Evolutionary conservation across 2,797 vertebrate genomes (phyloP).

Genomic region (Urosaurus nigricauda): DNA sequence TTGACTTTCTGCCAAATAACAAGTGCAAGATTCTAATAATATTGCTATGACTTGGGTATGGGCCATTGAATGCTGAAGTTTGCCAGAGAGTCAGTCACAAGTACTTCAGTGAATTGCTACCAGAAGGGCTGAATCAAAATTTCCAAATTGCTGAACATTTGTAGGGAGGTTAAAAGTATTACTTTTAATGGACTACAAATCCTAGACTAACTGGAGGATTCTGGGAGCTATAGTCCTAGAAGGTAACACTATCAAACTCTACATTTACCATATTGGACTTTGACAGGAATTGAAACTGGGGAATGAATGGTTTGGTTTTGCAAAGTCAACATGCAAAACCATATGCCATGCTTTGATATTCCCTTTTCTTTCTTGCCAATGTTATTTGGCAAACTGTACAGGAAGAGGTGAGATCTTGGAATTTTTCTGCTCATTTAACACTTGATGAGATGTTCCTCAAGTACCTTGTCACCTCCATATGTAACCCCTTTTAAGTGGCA

Average conservation of each 20-base stretch:
- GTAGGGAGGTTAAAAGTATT: not conserved
- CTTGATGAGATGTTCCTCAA: slow-evolving; percentile 18
- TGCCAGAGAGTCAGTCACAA: not conserved
- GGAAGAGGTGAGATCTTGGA: not conserved
- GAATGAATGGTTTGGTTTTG: slow-evolving; percentile 1
- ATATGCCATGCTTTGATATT: too few relatives aligned
- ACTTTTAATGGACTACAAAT: too few relatives aligned
- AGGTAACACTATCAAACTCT: too few relatives aligned
- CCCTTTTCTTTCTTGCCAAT: not conserved
- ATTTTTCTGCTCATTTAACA: slow-evolving; percentile 23
- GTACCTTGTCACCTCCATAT: slow-evolving; percentile 10
- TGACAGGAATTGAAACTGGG: slow-evolving; percentile 13
- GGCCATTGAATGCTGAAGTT: not conserved
- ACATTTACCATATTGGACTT: not conserved
- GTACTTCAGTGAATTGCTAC: not conserved
- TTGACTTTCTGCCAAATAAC: too few relatives aligned
- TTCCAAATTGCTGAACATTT: not conserved
- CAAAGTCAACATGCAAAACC: slow-evolving; percentile 1
- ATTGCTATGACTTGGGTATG: not conserved
- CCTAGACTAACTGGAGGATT: too few relatives aligned
- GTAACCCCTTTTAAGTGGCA: not conserved
- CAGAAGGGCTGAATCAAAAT: not conserved
- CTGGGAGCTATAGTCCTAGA: too few relatives aligned
- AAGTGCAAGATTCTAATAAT: not conserved
- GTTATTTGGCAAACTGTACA: slow-evolving; percentile 1